Evolutionary conservation across 2,797 vertebrate species (phyloP).

Genomic region (Clarias fuscus): DNA sequence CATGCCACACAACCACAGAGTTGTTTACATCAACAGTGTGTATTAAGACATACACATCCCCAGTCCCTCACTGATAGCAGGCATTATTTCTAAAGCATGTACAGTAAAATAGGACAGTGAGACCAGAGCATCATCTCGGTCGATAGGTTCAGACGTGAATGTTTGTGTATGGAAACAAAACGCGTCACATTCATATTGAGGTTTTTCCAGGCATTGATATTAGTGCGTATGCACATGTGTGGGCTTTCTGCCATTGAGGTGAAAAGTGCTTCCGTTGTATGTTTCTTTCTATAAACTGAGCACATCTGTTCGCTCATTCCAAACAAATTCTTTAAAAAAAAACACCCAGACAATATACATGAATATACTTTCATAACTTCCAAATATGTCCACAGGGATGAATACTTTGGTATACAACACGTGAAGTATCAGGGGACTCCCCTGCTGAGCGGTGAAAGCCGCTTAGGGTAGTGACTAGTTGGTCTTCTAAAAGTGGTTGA

Average conservation of each 20-base stretch:
- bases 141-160: conserved; percentile 28
- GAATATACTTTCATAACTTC: neutral
- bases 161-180: conserved; percentile 36
- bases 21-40: neutral
- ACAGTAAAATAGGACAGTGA: conserved; percentile 23
- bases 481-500: conserved; percentile 2
- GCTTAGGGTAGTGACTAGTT: conserved; percentile 7
- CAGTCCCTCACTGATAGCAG: neutral
- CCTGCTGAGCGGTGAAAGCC: neutral
- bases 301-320: neutral
- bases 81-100: neutral
- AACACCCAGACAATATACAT: neutral
- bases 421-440: conserved; percentile 30
- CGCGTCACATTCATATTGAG: conserved; percentile 35
- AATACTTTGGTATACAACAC: neutral
- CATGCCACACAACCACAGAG: conserved; percentile 34
- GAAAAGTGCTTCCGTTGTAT: conserved; percentile 32
- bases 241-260: conserved; percentile 45
- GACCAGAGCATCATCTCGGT: conserved; percentile 21
- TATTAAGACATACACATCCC: conserved; percentile 14
- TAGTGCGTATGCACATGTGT: conserved; percentile 43
- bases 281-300: conserved; percentile 5
- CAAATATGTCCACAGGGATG: conserved; percentile 37
- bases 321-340: conserved; percentile 11
- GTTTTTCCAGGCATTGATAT: conserved; percentile 50